These are phyloP conservation scores for Oreamnos americanus DNA, from an alignment of 2,113 vertebrate genomes.

Conservation along the genomic window DNA sequence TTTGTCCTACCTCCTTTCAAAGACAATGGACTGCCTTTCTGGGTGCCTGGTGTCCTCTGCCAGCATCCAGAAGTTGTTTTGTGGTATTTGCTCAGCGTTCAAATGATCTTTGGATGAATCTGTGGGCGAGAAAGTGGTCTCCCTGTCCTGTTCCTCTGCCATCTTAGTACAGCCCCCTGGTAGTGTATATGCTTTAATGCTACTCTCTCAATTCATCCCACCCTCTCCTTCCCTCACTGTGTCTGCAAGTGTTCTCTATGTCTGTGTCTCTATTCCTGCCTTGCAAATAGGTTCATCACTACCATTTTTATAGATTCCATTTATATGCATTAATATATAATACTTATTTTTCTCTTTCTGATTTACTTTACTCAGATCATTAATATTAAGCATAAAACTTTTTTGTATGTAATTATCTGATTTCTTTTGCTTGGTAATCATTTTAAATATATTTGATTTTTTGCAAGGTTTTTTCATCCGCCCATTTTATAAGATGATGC, in stretches of 20 bases:
- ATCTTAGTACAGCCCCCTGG: accelerated
- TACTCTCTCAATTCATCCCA: neutral
- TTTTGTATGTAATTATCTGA: neutral
- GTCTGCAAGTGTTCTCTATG: neutral
- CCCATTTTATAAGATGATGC: constrained; percentile 99
- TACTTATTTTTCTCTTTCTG: neutral
- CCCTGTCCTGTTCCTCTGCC: neutral
- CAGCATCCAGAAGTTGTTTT: neutral
- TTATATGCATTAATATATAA: neutral
- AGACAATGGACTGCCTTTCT: neutral
- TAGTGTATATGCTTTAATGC: neutral
- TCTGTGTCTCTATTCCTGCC: neutral
- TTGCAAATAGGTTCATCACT: neutral
- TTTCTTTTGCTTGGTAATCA: constrained; percentile 6
- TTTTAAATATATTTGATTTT: constrained; percentile 48
- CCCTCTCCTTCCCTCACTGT: neutral
- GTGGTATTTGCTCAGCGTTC: neutral
- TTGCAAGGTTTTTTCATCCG: constrained; percentile 96
- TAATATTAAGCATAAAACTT: neutral
- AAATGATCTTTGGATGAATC: neutral
- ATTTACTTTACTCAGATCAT: neutral
- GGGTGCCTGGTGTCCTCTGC: neutral
- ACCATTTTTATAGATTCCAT: neutral
- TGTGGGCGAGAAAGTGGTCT: neutral
- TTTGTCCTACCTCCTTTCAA: neutral